These are phyloP conservation scores for Nomada fabriciana DNA, from an alignment of 2,888 invertebrate species.

Conservation along the genomic window DNA sequence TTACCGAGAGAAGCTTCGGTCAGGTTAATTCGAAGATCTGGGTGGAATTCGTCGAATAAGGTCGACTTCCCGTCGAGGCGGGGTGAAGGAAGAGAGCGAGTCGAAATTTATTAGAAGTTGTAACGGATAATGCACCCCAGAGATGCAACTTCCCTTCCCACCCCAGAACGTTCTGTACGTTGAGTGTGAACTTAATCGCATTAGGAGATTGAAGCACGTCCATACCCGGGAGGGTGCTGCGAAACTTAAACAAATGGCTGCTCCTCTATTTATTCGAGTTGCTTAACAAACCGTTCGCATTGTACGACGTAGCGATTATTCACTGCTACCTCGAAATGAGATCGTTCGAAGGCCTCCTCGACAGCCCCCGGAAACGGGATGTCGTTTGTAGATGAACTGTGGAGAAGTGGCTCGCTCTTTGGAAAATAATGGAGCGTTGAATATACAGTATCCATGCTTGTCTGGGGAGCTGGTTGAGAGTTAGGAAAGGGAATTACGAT, in stretches of 20 bases:
- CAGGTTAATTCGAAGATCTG: constrained; percentile 35
- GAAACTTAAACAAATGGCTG: constrained; percentile 56
- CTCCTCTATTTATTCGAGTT: constrained; percentile 26
- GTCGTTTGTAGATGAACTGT: too few relatives aligned
- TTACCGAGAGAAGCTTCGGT: constrained; percentile 1
- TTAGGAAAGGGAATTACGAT: too few relatives aligned
- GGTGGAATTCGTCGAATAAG: constrained; percentile 22
- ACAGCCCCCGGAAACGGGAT: too few relatives aligned
- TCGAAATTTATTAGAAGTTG: constrained; percentile 58
- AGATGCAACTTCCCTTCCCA: constrained; percentile 40
- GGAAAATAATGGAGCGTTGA: too few relatives aligned
- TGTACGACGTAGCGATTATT: constrained; percentile 7
- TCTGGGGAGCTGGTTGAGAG: too few relatives aligned
- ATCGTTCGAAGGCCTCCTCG: constrained; percentile 1
- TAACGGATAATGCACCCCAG: constrained; percentile 56
- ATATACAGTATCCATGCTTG: too few relatives aligned
- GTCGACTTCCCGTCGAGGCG: constrained; percentile 35
- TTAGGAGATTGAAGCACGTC: constrained; percentile 69
- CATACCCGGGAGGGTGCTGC: constrained; percentile 34
- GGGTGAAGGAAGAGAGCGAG: constrained; percentile 6
- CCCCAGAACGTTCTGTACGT: constrained; percentile 3
- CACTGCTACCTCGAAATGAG: background rate
- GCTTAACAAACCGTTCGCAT: constrained; percentile 41
- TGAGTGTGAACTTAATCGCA: constrained; percentile 68
- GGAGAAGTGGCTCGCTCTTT: too few relatives aligned